phyloP scores from a whole-genome alignment of 2,113 vertebrate genomes.

The Mustelus asterias region DNA sequence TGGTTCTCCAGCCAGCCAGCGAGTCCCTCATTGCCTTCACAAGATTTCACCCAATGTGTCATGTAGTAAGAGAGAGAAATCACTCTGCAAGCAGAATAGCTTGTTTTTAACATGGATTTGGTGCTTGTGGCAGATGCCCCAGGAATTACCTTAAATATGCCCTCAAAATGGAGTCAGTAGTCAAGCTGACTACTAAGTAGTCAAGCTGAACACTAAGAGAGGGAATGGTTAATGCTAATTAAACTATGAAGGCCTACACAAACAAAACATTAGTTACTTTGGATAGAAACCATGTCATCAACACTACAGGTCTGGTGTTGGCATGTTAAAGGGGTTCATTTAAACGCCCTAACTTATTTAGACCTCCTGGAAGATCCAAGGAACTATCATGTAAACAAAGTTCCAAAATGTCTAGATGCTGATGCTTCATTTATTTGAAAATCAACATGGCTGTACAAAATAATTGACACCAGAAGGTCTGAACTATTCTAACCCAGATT shows the following conservation, averaged over 20 bases:
- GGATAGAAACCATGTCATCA: neutral
- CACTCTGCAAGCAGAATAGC: neutral
- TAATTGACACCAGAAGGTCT: neutral
- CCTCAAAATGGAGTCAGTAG: neutral
- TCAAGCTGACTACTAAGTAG: neutral
- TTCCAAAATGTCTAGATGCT: no score
- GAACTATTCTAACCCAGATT: neutral
- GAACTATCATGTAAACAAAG: neutral
- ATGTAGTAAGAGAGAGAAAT: no score
- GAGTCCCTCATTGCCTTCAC: no score
- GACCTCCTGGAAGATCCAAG: neutral
- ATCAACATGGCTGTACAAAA: neutral
- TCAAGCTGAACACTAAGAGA: neutral
- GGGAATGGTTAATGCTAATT: neutral
- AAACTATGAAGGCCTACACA: no score
- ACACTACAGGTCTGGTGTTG: neutral
- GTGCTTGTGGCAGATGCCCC: neutral
- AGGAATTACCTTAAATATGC: neutral
- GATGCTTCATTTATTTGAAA: neutral
- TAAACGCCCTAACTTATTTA: neutral
- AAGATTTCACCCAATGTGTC: no score
- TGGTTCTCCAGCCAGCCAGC: no score
- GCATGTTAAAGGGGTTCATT: neutral
- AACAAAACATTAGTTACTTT: neutral
- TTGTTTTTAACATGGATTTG: neutral